phyloP scores from a whole-genome alignment of 2,888 invertebrate species.

The Acrobeloides nanus region DNA sequence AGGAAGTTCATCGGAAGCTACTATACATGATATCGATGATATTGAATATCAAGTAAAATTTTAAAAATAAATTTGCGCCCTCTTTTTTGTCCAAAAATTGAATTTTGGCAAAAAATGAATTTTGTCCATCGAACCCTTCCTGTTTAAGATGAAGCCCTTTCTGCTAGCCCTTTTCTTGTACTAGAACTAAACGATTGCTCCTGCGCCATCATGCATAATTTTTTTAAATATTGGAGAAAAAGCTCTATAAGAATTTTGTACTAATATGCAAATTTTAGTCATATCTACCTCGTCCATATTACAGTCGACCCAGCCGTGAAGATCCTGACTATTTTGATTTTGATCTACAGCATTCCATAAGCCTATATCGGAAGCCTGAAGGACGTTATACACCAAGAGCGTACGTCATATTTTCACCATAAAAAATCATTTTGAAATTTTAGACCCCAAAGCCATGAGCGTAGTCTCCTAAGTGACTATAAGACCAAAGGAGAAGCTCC shows the following conservation, averaged over 20 bases:
- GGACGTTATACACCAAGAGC: slow-evolving; percentile 44
- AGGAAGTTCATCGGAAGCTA: slow-evolving; percentile 35
- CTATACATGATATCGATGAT: slow-evolving; percentile 35
- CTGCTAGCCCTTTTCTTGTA: too few relatives aligned
- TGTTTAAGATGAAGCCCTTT: too few relatives aligned
- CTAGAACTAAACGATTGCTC: too few relatives aligned
- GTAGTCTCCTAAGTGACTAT: slow-evolving; percentile 40
- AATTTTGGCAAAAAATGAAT: too few relatives aligned
- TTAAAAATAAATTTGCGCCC: too few relatives aligned
- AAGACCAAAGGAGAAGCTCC: slow-evolving; percentile 45
- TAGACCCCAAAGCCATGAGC: slow-evolving; percentile 51
- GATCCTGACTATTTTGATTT: slow-evolving; percentile 54
- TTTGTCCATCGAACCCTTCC: too few relatives aligned
- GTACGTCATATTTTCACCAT: slow-evolving; percentile 18
- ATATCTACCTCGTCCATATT: slow-evolving; percentile 39
- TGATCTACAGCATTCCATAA: slow-evolving; percentile 51
- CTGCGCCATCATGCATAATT: too few relatives aligned
- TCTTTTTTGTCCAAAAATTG: too few relatives aligned
- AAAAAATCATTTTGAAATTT: slow-evolving; percentile 6
- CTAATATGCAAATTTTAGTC: too few relatives aligned
- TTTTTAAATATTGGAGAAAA: too few relatives aligned
- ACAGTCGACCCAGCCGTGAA: slow-evolving; percentile 46
- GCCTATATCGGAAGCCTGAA: slow-evolving; percentile 45
- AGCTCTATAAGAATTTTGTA: too few relatives aligned
- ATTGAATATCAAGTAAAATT: too few relatives aligned